These are phyloP conservation scores for Nymphalis urticae DNA, from an alignment of 2,888 invertebrate genomes.

Conservation along the genomic window DNA sequence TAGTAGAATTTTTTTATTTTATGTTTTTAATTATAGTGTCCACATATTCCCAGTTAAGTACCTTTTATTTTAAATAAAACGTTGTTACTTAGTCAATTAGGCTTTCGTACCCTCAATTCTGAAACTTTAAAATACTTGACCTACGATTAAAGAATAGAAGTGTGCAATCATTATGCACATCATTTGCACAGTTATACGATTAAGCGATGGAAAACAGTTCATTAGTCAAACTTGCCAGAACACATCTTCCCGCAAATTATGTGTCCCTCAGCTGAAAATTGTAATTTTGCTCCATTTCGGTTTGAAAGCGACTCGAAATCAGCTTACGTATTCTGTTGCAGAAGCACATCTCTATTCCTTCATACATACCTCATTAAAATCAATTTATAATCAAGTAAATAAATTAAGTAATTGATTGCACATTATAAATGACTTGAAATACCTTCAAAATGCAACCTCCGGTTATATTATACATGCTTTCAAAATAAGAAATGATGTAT, in stretches of 20 bases:
- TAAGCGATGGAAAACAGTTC: constrained; percentile 26
- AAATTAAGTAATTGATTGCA: neutral
- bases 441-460: too few relatives aligned
- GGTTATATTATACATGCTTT: too few relatives aligned
- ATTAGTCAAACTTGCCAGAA: constrained; percentile 34
- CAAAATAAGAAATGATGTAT: too few relatives aligned
- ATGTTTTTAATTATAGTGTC: too few relatives aligned
- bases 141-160: constrained; percentile 6
- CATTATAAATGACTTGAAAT: neutral
- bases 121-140: neutral
- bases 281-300: constrained; percentile 34
- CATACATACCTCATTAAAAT: constrained; percentile 15
- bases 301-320: constrained; percentile 27
- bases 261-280: constrained; percentile 32
- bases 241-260: constrained; percentile 36
- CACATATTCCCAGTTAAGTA: too few relatives aligned
- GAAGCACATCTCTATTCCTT: constrained; percentile 24
- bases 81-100: too few relatives aligned
- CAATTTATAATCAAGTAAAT: constrained; percentile 3
- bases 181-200: constrained; percentile 13
- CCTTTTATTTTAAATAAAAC: too few relatives aligned
- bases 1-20: too few relatives aligned
- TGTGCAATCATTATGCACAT: constrained; percentile 16
- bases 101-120: too few relatives aligned
- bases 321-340: constrained; percentile 28